Conservation (phyloP, 2,888 invertebrate genomes). For the Thymelicus sylvestris region DNA sequence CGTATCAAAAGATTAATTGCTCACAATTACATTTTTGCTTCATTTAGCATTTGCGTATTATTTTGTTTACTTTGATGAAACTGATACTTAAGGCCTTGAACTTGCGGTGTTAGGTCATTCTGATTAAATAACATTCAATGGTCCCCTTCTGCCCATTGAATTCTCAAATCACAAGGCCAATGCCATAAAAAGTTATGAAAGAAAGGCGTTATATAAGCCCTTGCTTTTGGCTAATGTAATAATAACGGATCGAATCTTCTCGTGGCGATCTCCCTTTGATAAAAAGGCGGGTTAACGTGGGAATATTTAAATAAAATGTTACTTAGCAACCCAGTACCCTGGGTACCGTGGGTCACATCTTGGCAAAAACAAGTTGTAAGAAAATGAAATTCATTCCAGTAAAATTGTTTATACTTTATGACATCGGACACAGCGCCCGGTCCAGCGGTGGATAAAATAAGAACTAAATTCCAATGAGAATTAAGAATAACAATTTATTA, state of each 20-base stretch:
- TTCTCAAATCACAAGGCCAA: constrained; percentile 70
- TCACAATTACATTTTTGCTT: constrained; percentile 22
- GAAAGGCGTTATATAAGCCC: constrained; percentile 62
- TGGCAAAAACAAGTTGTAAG: no score
- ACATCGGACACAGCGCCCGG: no score
- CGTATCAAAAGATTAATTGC: constrained; percentile 2
- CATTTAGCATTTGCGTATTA: constrained; percentile 18
- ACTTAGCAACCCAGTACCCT: background rate
- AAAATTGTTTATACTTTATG: no score
- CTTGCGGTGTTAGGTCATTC: constrained; percentile 68
- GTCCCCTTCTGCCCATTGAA: constrained; percentile 70
- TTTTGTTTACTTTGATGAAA: constrained; percentile 47
- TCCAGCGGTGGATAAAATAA: no score
- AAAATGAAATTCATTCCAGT: no score
- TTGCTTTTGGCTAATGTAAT: constrained; percentile 11
- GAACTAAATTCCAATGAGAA: no score
- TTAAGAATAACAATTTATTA: no score
- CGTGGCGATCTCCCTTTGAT: constrained; percentile 14
- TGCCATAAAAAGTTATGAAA: constrained; percentile 57
- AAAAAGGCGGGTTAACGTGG: background rate
- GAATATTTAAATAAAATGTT: background rate
- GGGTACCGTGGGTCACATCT: no score
- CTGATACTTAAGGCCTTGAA: constrained; percentile 74
- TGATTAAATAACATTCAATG: constrained; percentile 69
- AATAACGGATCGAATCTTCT: constrained; percentile 27